A percentile compares a stretch with the other conserved stretches of the same genome.
These are phyloP conservation scores for Chloroceryle inda DNA, from an alignment of 2,797 vertebrate species.

Conservation along the genomic window DNA sequence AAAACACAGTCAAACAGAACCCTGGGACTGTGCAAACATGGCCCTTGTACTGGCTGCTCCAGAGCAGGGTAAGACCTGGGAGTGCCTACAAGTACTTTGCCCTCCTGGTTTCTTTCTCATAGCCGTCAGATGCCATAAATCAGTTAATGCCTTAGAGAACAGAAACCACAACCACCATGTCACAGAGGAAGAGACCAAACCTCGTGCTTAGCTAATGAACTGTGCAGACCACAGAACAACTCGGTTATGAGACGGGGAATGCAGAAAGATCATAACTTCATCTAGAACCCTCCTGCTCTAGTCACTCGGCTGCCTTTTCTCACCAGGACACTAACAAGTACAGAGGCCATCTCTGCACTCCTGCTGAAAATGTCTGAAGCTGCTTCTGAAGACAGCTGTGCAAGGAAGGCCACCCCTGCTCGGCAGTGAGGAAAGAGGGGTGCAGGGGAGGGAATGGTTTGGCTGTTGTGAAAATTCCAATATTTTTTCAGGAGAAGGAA, in stretches of 20 bases:
- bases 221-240: neutral
- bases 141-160: neutral
- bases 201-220: neutral
- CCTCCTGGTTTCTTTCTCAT: neutral
- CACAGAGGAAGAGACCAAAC: neutral
- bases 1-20: neutral
- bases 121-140: neutral
- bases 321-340: neutral
- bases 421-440: neutral
- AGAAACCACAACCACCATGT: neutral
- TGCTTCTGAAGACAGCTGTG: neutral
- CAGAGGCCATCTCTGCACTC: neutral
- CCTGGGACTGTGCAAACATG: neutral
- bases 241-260: accelerated
- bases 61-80: neutral
- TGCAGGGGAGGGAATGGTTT: neutral
- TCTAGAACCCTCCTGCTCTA: neutral
- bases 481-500: neutral
- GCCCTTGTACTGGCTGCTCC: neutral
- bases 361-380: neutral
- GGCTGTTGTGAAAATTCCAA: neutral
- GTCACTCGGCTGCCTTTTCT: neutral
- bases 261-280: neutral
- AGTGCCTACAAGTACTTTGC: slow-evolving; percentile 64
- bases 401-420: neutral